Percentiles rank a stretch among this genome's conserved stretches.
phyloP scores from a whole-genome alignment of 2,888 invertebrate genomes.

The Erebia epiphron region DNA sequence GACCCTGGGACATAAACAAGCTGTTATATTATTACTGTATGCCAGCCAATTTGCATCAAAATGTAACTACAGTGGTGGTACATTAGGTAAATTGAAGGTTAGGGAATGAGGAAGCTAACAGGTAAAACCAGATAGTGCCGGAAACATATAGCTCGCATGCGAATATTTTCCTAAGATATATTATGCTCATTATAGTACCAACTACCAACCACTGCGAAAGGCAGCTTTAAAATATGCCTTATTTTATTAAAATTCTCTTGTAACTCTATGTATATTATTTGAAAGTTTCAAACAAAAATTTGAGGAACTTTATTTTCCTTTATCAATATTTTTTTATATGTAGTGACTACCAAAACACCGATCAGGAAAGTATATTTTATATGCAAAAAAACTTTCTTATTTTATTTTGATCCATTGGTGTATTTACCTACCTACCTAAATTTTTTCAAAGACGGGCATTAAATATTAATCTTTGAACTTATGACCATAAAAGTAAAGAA shows the following conservation, averaged over 20 bases:
- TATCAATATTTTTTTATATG: too few species aligned
- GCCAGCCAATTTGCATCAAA: conserved; percentile 15
- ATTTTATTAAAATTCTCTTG: too few species aligned
- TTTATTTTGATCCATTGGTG: too few species aligned
- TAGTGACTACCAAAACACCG: too few species aligned
- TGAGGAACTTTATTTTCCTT: too few species aligned
- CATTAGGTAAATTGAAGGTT: conserved; percentile 47
- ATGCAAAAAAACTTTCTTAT: too few species aligned
- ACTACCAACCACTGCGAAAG: not conserved
- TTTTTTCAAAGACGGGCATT: too few species aligned
- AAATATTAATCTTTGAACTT: too few species aligned
- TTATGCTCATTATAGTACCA: not conserved
- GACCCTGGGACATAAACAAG: not conserved
- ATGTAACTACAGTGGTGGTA: conserved; percentile 5
- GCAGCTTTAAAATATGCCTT: not conserved
- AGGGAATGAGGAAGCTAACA: conserved; percentile 54
- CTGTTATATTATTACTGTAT: not conserved
- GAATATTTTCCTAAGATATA: conserved; percentile 18
- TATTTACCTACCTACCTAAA: too few species aligned
- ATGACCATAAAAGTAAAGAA: not conserved
- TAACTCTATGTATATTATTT: too few species aligned
- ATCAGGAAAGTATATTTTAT: too few species aligned
- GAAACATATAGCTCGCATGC: conserved; percentile 40
- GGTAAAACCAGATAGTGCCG: conserved; percentile 56
- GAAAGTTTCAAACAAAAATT: too few species aligned